Percentiles rank a stretch among this genome's conserved stretches.
phyloP scores from a whole-genome alignment of 2,113 vertebrate genomes.

The Hypomesus transpacificus region DNA sequence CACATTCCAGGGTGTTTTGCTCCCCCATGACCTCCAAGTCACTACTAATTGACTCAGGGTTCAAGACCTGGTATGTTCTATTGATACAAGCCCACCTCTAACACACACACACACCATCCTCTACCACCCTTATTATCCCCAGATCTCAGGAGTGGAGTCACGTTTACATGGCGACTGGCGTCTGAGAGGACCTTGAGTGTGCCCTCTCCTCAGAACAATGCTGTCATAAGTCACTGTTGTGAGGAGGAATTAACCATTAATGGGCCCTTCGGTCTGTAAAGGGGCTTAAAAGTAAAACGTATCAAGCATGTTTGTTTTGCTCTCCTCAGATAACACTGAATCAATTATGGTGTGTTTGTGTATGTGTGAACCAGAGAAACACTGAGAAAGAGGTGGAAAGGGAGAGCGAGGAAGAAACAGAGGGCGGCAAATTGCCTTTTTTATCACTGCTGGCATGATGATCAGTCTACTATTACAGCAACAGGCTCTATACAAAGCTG shows the following conservation, averaged over 20 bases:
- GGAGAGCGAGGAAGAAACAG: not conserved
- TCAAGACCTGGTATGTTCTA: conserved; percentile 9
- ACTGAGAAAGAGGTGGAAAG: not conserved
- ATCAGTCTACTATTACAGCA: too few relatives aligned
- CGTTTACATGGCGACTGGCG: conserved; percentile 1
- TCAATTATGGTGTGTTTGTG: conserved; percentile 15
- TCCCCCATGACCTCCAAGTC: not conserved
- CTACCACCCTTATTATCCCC: conserved; percentile 14
- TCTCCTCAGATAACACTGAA: conserved; percentile 24
- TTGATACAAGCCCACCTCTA: conserved; percentile 1
- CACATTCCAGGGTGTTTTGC: not conserved
- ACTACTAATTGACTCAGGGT: conserved; percentile 14
- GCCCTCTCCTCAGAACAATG: conserved; percentile 18
- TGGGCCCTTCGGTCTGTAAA: conserved; percentile 19
- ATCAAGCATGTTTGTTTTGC: conserved; percentile 27
- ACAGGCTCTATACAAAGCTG: too few relatives aligned
- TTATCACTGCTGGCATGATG: too few relatives aligned
- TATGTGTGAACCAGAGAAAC: conserved; percentile 6
- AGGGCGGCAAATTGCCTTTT: not conserved
- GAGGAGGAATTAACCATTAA: conserved; percentile 35
- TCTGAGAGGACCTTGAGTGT: conserved; percentile 29
- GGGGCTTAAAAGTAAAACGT: conserved; percentile 18
- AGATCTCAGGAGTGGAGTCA: conserved; percentile 15
- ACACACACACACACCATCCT: too few relatives aligned
- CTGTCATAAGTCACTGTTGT: conserved; percentile 35